Evolutionary conservation across 2,888 invertebrate species (phyloP).

Genomic region (Agrochola lota): DNA sequence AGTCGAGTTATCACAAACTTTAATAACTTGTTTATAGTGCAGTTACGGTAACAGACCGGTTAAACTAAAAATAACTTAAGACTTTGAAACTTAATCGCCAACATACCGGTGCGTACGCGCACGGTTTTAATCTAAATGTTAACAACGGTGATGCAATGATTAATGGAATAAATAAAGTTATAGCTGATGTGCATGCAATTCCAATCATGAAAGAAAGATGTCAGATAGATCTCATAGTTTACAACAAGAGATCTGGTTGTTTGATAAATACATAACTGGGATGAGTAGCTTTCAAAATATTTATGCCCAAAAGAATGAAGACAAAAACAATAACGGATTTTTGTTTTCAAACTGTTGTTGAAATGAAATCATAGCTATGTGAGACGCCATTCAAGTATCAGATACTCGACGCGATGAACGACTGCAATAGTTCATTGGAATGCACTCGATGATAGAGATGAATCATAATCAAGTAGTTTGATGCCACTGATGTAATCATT

Average conservation of each 20-base stretch:
- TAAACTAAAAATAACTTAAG: conserved; percentile 70
- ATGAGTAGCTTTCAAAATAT: conserved; percentile 38
- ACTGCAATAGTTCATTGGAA: conserved; percentile 50
- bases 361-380: conserved; percentile 39
- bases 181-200: conserved; percentile 24
- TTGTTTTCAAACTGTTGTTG: conserved; percentile 48
- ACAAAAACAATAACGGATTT: conserved; percentile 35
- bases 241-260: conserved; percentile 18
- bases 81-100: conserved; percentile 60
- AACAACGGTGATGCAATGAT: conserved; percentile 32
- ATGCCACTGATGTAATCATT: conserved; percentile 47
- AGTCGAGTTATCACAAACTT: conserved; percentile 42
- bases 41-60: conserved; percentile 73
- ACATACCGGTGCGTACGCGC: conserved; percentile 52
- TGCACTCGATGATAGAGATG: conserved; percentile 45
- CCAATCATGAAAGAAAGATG: conserved; percentile 19
- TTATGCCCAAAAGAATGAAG: conserved; percentile 34
- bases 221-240: conserved; percentile 15
- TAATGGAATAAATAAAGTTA: conserved; percentile 41
- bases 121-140: conserved; percentile 51
- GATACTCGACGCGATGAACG: conserved; percentile 35
- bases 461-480: conserved; percentile 45
- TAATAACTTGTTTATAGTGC: conserved; percentile 60
- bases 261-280: conserved; percentile 28
- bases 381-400: conserved; percentile 18